Conservation (phyloP, 2,113 vertebrate genomes). For the Lepus timidus region DNA sequence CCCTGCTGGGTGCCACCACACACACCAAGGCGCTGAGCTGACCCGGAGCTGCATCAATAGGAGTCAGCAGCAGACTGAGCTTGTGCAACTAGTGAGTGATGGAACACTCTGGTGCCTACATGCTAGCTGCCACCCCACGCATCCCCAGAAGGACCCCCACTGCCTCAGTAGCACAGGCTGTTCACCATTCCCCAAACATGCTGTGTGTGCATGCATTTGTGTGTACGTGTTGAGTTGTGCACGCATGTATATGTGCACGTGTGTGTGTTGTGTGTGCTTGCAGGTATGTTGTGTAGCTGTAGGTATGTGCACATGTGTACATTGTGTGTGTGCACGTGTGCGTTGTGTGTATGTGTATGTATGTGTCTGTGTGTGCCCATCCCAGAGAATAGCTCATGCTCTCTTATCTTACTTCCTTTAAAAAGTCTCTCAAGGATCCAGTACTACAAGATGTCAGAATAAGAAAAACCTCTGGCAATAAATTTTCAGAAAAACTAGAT, state of each 20-base stretch:
- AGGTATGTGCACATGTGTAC: too few relatives aligned
- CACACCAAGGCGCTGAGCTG: not conserved
- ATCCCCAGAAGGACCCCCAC: not conserved
- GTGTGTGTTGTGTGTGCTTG: not conserved
- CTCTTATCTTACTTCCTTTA: conserved; percentile 36
- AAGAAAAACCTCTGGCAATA: not conserved
- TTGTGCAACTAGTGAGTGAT: too few relatives aligned
- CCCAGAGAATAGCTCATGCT: not conserved
- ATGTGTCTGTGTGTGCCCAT: not conserved
- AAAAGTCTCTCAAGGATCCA: conserved; percentile 60
- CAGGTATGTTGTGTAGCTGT: not conserved
- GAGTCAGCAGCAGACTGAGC: not conserved
- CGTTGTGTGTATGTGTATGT: not conserved
- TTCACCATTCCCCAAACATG: not conserved
- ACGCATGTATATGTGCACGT: too few relatives aligned
- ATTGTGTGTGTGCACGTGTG: not conserved
- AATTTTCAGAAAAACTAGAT: conserved; percentile 46
- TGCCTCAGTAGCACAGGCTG: not conserved
- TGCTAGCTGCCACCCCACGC: not conserved
- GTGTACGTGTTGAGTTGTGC: too few relatives aligned
- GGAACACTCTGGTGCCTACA: too few relatives aligned
- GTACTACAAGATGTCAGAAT: conserved; percentile 1
- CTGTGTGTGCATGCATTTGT: too few relatives aligned
- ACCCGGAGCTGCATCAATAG: not conserved
- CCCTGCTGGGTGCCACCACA: not conserved